phyloP scores from a whole-genome alignment of 2,888 invertebrate species.

The Allolobophora icterica region DNA sequence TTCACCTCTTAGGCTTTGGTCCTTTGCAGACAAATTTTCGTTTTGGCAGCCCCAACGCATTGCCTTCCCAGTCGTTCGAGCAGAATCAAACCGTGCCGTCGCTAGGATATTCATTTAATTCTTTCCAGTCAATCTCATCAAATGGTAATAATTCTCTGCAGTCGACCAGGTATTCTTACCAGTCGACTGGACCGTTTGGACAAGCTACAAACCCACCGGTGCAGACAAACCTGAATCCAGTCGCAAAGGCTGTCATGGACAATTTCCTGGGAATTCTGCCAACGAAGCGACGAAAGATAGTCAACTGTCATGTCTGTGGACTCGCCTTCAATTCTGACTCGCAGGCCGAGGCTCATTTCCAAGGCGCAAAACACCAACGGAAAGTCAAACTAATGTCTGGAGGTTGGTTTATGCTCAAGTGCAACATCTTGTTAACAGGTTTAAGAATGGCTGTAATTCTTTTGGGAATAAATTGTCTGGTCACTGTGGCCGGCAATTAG shows the following conservation, averaged over 20 bases:
- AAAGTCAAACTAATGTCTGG: slow-evolving; percentile 24
- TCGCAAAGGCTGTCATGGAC: neutral
- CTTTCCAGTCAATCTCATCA: neutral
- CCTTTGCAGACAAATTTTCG: neutral
- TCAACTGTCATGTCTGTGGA: slow-evolving; percentile 19
- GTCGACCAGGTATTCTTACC: neutral
- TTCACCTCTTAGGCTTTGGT: neutral
- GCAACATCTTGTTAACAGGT: neutral
- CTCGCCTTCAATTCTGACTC: slow-evolving; percentile 28
- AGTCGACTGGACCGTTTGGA: neutral
- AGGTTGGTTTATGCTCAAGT: neutral
- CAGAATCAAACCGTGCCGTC: neutral
- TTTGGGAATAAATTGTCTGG: too few relatives aligned
- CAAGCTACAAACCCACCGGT: neutral
- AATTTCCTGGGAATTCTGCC: slow-evolving; percentile 4
- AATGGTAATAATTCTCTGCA: neutral
- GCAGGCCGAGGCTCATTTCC: slow-evolving; percentile 28
- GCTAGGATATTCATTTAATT: neutral
- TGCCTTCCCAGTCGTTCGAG: neutral
- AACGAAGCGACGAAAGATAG: neutral
- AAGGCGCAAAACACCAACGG: slow-evolving; percentile 21
- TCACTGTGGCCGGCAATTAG: too few relatives aligned
- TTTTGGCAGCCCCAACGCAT: neutral
- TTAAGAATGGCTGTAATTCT: neutral
- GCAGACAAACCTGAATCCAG: neutral